Conservation (phyloP, 2,113 vertebrate species). For the Saguinus midas region DNA sequence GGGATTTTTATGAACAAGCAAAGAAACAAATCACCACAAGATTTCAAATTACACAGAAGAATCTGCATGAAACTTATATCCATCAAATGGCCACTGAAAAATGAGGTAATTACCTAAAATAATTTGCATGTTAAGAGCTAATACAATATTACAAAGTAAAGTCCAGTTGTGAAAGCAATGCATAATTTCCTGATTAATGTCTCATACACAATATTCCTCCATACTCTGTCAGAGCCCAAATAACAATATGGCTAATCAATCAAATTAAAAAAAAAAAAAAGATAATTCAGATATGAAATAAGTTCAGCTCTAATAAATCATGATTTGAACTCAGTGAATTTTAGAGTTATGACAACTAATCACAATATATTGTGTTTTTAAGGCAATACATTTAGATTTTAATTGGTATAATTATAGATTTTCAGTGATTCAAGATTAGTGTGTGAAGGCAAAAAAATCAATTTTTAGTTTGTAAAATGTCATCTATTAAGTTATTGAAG, state of each 20-base stretch:
- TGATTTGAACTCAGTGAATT: slow-evolving; percentile 53
- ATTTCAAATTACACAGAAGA: slow-evolving; percentile 83
- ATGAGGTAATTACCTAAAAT: slow-evolving; percentile 98
- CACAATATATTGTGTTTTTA: slow-evolving; percentile 32
- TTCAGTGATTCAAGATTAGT: slow-evolving; percentile 55
- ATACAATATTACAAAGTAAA: slow-evolving; percentile 95
- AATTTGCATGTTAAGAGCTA: slow-evolving; percentile 97
- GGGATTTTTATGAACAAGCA: slow-evolving; percentile 72
- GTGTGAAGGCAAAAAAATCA: background rate
- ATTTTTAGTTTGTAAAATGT: slow-evolving; percentile 39
- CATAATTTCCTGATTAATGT: slow-evolving; percentile 99
- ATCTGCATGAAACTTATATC: slow-evolving; percentile 86
- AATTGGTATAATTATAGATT: slow-evolving; percentile 66
- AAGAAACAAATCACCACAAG: slow-evolving; percentile 72
- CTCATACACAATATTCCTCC: slow-evolving; percentile 87
- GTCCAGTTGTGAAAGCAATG: slow-evolving; percentile 97
- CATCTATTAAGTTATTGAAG: background rate
- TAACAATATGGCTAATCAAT: slow-evolving; percentile 86
- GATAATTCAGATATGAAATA: slow-evolving; percentile 59
- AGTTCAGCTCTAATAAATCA: slow-evolving; percentile 72
- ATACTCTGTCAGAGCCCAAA: slow-evolving; percentile 84
- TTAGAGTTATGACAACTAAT: slow-evolving; percentile 57
- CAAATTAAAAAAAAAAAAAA: slow-evolving; percentile 62
- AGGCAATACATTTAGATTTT: slow-evolving; percentile 46
- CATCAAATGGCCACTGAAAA: slow-evolving; percentile 93